These are phyloP conservation scores for Rhyacophila evoluta DNA, from an alignment of 2,888 invertebrate species.

Conservation along the genomic window DNA sequence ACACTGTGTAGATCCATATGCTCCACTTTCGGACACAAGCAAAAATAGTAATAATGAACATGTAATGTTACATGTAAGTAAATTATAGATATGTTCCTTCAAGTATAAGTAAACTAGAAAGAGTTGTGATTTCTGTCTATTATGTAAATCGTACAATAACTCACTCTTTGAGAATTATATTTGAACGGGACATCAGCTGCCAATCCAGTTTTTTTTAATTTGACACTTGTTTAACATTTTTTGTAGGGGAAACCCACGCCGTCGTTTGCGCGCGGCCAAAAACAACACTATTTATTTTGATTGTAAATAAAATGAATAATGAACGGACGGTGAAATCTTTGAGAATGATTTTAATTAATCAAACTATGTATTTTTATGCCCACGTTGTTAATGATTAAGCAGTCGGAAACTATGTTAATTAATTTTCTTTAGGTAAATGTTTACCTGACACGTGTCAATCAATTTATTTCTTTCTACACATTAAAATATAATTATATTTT, in stretches of 20 bases:
- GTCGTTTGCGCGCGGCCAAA: conserved; percentile 5
- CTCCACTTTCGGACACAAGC: no score
- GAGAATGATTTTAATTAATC: conserved; percentile 24
- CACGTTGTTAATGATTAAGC: background rate
- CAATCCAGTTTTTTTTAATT: background rate
- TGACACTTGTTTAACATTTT: conserved; percentile 8
- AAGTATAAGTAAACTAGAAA: no score
- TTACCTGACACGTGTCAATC: background rate
- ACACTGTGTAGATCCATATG: no score
- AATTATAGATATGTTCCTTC: no score
- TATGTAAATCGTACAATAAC: no score
- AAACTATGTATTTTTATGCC: conserved; percentile 1
- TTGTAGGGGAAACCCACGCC: background rate
- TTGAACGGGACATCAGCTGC: background rate
- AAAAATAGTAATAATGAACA: no score
- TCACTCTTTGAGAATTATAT: background rate
- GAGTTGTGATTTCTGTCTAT: no score
- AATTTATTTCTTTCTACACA: background rate
- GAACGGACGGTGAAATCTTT: background rate
- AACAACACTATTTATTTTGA: conserved; percentile 24
- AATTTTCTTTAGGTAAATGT: conserved; percentile 19
- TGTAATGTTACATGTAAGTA: no score
- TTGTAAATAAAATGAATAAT: conserved; percentile 15
- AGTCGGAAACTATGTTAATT: conserved; percentile 5
- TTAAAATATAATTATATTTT: no score